Evolutionary conservation across 53 echinoderm and acorn worm genomes (phyloP).

Genomic region (Paelopatides confundens): DNA sequence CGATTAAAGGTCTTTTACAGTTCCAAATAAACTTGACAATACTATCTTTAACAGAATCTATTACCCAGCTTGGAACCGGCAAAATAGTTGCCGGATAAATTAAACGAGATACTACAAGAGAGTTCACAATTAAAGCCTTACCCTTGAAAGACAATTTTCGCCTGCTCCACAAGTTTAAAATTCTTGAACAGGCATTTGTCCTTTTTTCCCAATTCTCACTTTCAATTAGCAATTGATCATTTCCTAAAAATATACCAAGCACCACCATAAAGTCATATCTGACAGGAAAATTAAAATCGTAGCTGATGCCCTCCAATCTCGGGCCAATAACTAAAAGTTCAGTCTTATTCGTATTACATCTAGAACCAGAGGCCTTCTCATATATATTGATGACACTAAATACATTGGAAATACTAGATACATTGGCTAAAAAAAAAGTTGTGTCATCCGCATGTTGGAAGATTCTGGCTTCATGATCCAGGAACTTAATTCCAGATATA

Average conservation of each 20-base stretch:
- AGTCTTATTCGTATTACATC: no score
- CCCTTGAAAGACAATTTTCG: background rate
- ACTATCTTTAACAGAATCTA: background rate
- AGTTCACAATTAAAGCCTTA: background rate
- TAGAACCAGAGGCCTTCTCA: no score
- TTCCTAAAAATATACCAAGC: background rate
- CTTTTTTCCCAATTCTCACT: background rate
- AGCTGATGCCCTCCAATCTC: no score
- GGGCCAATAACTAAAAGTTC: no score
- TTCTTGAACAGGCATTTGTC: background rate
- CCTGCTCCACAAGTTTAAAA: background rate
- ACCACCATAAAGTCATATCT: background rate
- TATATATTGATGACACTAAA: no score
- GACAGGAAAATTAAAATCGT: background rate
- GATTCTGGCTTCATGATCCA: background rate
- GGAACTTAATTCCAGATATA: background rate
- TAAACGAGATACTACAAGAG: background rate
- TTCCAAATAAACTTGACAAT: background rate
- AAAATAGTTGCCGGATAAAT: background rate
- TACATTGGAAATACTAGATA: no score
- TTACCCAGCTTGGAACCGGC: background rate
- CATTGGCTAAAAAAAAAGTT: background rate
- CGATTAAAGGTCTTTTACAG: background rate
- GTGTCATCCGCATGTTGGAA: conserved; percentile 11
- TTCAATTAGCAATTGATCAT: background rate